Conservation (phyloP, 2,797 vertebrate genomes). For the Benthosema pterotum region DNA sequence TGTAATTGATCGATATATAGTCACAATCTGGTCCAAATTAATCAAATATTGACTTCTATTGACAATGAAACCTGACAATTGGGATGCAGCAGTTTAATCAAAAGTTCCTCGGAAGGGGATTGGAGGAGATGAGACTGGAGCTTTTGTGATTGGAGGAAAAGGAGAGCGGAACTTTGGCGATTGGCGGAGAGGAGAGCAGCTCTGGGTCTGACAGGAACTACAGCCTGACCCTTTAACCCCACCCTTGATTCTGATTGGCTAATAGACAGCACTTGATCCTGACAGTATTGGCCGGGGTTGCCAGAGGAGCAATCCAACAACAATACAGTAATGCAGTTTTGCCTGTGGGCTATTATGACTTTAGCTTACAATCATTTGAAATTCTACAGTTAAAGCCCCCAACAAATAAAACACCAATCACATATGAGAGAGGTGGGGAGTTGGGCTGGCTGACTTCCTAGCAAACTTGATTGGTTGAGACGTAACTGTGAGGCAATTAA, state of each 20-base stretch:
- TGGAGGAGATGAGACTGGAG: slow-evolving; percentile 73
- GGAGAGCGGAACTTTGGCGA: slow-evolving; percentile 35
- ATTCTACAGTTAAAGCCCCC: slow-evolving; percentile 1
- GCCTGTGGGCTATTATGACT: no score
- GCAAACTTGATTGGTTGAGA: slow-evolving; percentile 29
- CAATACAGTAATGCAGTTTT: slow-evolving; percentile 17
- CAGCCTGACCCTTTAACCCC: slow-evolving; percentile 51
- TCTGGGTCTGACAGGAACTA: slow-evolving; percentile 68
- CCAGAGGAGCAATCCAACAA: no score
- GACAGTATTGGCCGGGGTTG: slow-evolving; percentile 9
- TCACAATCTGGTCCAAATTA: slow-evolving; percentile 56
- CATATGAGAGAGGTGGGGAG: slow-evolving; percentile 40
- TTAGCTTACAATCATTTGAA: neutral
- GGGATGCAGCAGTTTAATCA: slow-evolving; percentile 40
- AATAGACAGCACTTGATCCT: slow-evolving; percentile 13
- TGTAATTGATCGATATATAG: slow-evolving; percentile 32
- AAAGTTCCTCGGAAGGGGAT: slow-evolving; percentile 67
- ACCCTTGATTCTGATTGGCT: slow-evolving; percentile 47
- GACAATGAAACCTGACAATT: slow-evolving; percentile 48
- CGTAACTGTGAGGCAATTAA: slow-evolving; percentile 24
- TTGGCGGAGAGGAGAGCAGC: slow-evolving; percentile 62
- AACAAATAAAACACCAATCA: slow-evolving; percentile 21
- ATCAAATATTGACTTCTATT: slow-evolving; percentile 24
- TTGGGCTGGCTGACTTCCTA: slow-evolving; percentile 55
- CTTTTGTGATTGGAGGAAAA: slow-evolving; percentile 58